Conservation (phyloP, 2,888 invertebrate genomes). For the Cordilura impudica region DNA sequence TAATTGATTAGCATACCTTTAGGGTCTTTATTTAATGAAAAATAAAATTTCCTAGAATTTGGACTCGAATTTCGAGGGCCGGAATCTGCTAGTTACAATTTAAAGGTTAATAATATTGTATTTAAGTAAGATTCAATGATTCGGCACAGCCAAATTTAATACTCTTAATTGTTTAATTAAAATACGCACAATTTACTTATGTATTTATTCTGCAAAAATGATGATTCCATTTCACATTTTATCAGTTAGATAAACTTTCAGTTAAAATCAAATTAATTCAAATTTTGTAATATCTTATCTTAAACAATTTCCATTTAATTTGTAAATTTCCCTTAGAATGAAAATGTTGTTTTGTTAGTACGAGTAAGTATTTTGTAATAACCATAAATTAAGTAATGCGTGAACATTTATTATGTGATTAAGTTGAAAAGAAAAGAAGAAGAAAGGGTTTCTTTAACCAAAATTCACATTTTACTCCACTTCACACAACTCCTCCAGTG, state of each 20-base stretch:
- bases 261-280: neutral
- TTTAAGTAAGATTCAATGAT: too few species aligned
- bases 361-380: constrained; percentile 37
- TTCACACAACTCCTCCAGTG: neutral
- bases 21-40: too few species aligned
- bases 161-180: too few species aligned
- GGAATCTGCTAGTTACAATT: too few species aligned
- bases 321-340: neutral
- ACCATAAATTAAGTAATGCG: constrained; percentile 73
- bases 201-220: too few species aligned
- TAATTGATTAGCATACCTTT: too few species aligned
- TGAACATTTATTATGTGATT: constrained; percentile 76
- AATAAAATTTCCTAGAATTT: too few species aligned
- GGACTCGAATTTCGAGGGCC: too few species aligned
- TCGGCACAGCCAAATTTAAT: too few species aligned
- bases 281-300: neutral
- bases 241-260: neutral
- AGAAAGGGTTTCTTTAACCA: constrained; percentile 12
- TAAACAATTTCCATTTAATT: neutral
- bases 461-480: neutral
- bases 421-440: constrained; percentile 66
- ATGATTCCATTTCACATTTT: too few species aligned
- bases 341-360: neutral
- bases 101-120: too few species aligned
- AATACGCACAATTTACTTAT: too few species aligned